Evolutionary conservation across 2,113 vertebrate genomes (phyloP).

Genomic region (Poeciliopsis occidentalis): DNA sequence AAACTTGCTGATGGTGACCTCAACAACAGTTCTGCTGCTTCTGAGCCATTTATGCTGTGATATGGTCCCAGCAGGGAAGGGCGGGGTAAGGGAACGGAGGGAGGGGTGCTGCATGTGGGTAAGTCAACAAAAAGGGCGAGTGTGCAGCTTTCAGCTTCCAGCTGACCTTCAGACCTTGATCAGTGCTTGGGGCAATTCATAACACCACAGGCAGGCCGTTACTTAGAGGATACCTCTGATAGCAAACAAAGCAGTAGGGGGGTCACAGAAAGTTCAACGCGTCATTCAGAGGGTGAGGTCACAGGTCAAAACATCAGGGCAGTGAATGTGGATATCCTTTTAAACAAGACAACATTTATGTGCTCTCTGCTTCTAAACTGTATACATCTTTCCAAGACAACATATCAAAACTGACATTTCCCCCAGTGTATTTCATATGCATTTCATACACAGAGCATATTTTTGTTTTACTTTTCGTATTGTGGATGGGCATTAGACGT

Average conservation of each 20-base stretch:
- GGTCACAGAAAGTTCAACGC: not conserved
- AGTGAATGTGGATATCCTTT: not conserved
- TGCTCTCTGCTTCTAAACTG: not conserved
- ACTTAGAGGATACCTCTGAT: slow-evolving; percentile 8
- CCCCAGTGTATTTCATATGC: not conserved
- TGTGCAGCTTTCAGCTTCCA: slow-evolving; percentile 52
- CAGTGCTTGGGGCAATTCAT: slow-evolving; percentile 19
- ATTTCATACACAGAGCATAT: too few relatives aligned
- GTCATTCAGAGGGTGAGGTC: slow-evolving; percentile 1
- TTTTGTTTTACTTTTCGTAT: not conserved
- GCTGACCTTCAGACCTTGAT: slow-evolving; percentile 53
- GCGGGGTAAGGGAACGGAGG: not conserved
- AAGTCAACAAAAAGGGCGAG: slow-evolving; percentile 26
- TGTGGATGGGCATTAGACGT: not conserved
- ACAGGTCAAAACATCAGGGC: slow-evolving; percentile 26
- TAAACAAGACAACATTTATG: not conserved
- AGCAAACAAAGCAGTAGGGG: slow-evolving; percentile 12
- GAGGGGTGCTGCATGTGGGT: slow-evolving; percentile 11
- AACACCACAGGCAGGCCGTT: slow-evolving; percentile 21
- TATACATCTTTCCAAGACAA: not conserved
- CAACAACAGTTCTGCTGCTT: slow-evolving; percentile 39
- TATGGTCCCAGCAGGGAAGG: slow-evolving; percentile 16
- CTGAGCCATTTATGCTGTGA: slow-evolving; percentile 60
- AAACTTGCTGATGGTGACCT: slow-evolving; percentile 66
- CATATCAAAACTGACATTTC: not conserved